These are phyloP conservation scores for Scolopax bukidnonensis DNA, from an alignment of 2,797 vertebrate genomes.

Conservation along the genomic window DNA sequence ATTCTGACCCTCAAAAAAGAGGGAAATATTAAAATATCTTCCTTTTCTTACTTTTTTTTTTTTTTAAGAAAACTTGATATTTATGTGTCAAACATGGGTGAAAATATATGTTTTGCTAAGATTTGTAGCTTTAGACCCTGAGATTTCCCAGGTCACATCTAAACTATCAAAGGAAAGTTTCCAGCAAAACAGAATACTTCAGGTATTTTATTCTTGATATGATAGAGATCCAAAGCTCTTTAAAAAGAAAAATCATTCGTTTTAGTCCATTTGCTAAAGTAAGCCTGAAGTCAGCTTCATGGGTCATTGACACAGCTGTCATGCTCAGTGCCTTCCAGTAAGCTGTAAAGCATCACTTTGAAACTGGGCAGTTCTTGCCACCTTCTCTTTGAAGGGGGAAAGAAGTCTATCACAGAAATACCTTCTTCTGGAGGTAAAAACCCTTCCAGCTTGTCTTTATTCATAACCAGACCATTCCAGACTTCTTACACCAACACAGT, in stretches of 20 bases:
- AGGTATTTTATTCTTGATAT: not conserved
- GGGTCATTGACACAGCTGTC: rapidly evolving
- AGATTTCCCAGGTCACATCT: not conserved
- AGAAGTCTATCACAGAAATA: not conserved
- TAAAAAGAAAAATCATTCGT: not conserved
- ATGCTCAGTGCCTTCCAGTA: not conserved
- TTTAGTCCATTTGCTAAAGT: not conserved
- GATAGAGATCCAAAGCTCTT: not conserved
- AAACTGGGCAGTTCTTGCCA: too few species aligned
- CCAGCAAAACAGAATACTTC: not conserved
- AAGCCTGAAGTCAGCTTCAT: not conserved
- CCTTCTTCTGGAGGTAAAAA: not conserved
- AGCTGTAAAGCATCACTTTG: not conserved
- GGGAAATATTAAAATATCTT: not conserved
- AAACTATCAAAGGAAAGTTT: not conserved
- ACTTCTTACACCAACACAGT: not conserved
- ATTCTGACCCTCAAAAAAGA: not conserved
- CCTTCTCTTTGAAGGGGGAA: not conserved
- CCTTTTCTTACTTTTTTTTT: not conserved
- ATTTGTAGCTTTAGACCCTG: not conserved
- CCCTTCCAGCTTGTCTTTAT: not conserved
- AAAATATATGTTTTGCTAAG: not conserved
- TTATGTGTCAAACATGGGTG: not conserved
- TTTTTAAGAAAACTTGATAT: not conserved
- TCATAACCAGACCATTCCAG: not conserved